These are phyloP conservation scores for Propithecus coquereli DNA, from an alignment of 2,113 vertebrate genomes.

Conservation along the genomic window DNA sequence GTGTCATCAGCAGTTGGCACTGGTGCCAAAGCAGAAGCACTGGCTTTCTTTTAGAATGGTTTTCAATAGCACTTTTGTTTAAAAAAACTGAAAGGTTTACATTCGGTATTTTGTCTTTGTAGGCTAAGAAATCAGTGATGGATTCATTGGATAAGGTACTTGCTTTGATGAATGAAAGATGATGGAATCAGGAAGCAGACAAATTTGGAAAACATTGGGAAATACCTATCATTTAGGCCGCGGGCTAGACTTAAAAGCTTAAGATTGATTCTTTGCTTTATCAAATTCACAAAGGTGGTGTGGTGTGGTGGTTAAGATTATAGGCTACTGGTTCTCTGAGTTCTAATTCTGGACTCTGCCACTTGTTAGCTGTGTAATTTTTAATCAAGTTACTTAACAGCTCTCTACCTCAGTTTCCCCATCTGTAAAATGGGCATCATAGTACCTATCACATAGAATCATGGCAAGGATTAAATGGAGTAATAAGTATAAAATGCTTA, in stretches of 20 bases:
- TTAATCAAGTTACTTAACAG: neutral
- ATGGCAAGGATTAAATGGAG: neutral
- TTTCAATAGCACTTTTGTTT: neutral
- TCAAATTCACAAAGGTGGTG: neutral
- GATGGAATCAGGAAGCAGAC: neutral
- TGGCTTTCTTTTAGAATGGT: neutral
- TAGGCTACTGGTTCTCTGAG: neutral
- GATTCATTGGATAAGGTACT: neutral
- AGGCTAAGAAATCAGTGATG: neutral
- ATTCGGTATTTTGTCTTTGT: slow-evolving; percentile 30
- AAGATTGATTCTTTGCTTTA: neutral
- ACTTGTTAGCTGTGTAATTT: neutral
- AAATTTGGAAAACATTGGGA: neutral
- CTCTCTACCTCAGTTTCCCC: neutral
- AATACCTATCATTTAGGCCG: neutral
- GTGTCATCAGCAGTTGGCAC: neutral
- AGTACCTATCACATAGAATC: neutral
- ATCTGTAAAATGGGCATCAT: slow-evolving; percentile 22
- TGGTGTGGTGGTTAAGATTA: neutral
- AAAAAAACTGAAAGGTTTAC: neutral
- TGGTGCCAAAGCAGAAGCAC: neutral
- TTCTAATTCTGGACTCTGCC: neutral
- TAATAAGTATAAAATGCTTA: neutral
- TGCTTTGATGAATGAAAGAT: neutral
- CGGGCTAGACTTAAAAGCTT: neutral